Evolutionary conservation across 1,140 invertebrate genomes (phyloP), one percentile per base, ranked within the genome.

Genomic region (Papilio xuthus): DNA sequence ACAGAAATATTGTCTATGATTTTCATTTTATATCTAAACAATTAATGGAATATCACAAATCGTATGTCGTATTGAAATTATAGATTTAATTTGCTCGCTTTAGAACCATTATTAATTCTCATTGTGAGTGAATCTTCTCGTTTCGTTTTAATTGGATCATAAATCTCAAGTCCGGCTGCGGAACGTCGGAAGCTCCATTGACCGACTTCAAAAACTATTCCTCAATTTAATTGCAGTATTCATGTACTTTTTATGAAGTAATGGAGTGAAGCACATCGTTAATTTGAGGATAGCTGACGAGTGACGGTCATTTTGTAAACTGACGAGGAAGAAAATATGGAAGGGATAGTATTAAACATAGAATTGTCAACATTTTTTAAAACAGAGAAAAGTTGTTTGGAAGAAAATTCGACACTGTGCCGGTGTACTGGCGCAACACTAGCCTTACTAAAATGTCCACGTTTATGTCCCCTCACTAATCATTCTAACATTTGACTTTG

Each of bases 141-240:
- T 67, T 67, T 28, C 26, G 60, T 67, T 67, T 67, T 67, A 67
- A 67, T 67, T 28, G 60, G 60, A 67, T 67, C 13, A 32, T 67
- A 67, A 67, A 67, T 67, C 23, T 67, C 60, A 28, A 67, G 60
- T 67, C 60, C 60, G 60, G 23, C 60, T 67, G 60, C 60, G 13
- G 60, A 28, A 67, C 60, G 60, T 28, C 60, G 60, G 60, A 67
- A 67, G 60, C 60, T 28, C 13, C 60, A 67, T 32, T 67, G 23
- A 67, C 60, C 60, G 60, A 67, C 60, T 67, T 28, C 23, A 67
- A 67, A 67, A 28, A 67, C 26, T 67, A 28, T 67, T 13, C 32
- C 60, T 67, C 60, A 28, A 67, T 67, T 28, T 67, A 67, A 67
- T 67, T 28, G 60, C 26, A 28, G 23, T 67, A 28, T 67, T 67